Percentiles rank a stretch among this genome's conserved stretches.
Conservation (phyloP, 2,888 invertebrate genomes). For the Serripes groenlandicus region DNA sequence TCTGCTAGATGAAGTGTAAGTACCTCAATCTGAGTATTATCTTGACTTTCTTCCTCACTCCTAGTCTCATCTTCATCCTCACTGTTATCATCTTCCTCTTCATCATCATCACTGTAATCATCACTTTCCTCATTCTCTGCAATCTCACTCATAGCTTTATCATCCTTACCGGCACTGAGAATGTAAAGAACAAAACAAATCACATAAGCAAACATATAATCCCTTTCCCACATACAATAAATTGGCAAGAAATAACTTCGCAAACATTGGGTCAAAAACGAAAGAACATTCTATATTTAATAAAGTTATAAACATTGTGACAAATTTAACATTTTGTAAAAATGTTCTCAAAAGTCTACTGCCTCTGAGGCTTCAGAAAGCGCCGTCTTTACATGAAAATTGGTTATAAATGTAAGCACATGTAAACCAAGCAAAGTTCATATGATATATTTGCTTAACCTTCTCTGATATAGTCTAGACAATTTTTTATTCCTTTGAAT, state of each 20-base stretch:
- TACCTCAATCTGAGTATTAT: conserved; percentile 71
- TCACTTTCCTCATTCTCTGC: conserved; percentile 43
- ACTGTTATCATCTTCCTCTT: conserved; percentile 46
- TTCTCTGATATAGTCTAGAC: too few species aligned
- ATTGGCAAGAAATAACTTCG: background rate
- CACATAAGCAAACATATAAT: background rate
- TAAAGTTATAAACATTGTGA: too few species aligned
- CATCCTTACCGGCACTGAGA: conserved; percentile 12
- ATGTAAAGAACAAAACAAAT: background rate
- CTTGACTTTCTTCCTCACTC: conserved; percentile 64
- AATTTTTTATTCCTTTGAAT: too few species aligned
- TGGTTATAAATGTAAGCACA: too few species aligned
- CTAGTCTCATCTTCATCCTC: conserved; percentile 50
- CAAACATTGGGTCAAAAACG: background rate
- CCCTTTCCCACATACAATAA: too few species aligned
- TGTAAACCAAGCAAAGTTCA: too few species aligned
- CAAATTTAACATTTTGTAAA: too few species aligned
- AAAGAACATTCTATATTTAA: too few species aligned
- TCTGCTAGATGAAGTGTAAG: background rate
- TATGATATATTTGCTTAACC: too few species aligned
- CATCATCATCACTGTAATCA: conserved; percentile 45
- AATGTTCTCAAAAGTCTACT: too few species aligned
- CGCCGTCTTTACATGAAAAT: too few species aligned
- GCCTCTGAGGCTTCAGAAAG: too few species aligned
- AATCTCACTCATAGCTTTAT: conserved; percentile 17